A percentile compares a stretch with the other conserved stretches of the same genome.
Conservation (phyloP, 92 coral and sea anemone genomes). For the Zoanthus sansibaricus region DNA sequence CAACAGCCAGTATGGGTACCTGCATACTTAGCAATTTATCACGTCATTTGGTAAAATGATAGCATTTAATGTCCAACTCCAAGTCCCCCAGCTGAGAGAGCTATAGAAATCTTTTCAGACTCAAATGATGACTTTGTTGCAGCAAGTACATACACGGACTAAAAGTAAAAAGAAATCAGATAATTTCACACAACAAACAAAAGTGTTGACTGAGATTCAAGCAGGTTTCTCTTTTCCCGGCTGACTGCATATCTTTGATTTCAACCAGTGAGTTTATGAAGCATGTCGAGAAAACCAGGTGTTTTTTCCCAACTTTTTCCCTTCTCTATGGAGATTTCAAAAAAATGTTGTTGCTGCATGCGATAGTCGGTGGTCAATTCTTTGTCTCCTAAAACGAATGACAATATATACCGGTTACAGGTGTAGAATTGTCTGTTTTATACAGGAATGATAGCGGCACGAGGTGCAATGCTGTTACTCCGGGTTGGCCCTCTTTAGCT, state of each 20-base stretch:
- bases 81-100: background rate
- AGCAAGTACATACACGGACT: too few species aligned
- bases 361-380: conserved; percentile 22
- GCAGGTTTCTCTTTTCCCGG: background rate
- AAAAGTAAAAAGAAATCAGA: background rate
- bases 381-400: background rate
- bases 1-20: too few species aligned
- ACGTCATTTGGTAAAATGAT: too few species aligned
- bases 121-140: too few species aligned
- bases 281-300: conserved; percentile 29
- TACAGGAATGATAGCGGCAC: background rate
- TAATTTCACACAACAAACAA: background rate
- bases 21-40: too few species aligned
- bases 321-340: background rate
- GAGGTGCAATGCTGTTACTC: background rate
- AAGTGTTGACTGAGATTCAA: background rate
- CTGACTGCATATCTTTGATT: background rate
- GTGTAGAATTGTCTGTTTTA: background rate
- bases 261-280: background rate
- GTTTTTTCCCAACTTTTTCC: background rate
- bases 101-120: too few species aligned
- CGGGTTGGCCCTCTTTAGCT: background rate
- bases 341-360: conserved; percentile 42
- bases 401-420: conserved; percentile 16
- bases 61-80: too few species aligned